phyloP scores from a whole-genome alignment of 1,140 invertebrate species.

The Thaumetopoea pityocampa region DNA sequence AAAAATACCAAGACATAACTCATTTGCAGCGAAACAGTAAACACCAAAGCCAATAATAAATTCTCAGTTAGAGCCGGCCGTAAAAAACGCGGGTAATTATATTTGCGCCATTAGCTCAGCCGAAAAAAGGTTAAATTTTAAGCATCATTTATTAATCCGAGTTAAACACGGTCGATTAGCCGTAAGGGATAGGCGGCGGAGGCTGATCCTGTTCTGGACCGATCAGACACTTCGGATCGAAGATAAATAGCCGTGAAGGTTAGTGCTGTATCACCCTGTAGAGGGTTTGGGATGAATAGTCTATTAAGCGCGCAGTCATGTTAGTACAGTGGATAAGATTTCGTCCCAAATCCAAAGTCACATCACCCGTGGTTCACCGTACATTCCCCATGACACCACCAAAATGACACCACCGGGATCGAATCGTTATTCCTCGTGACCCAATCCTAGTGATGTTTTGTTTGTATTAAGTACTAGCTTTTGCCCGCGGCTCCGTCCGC shows the following conservation, averaged over 20 bases:
- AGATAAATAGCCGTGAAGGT: conserved; percentile 19
- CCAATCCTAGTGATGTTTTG: too few relatives aligned
- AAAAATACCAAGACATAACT: conserved; percentile 17
- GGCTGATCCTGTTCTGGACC: conserved; percentile 1
- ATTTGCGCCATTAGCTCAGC: conserved; percentile 51
- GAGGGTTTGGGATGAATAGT: conserved; percentile 5
- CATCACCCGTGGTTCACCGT: too few relatives aligned
- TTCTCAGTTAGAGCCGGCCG: conserved; percentile 29
- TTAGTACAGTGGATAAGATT: too few relatives aligned
- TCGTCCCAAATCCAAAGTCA: too few relatives aligned
- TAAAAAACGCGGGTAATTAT: conserved; percentile 55
- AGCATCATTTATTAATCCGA: conserved; percentile 61
- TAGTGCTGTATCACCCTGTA: conserved; percentile 16
- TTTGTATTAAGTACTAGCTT: too few relatives aligned
- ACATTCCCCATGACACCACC: too few relatives aligned
- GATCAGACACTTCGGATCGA: conserved; percentile 16
- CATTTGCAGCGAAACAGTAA: conserved; percentile 15
- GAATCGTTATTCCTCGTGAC: too few relatives aligned
- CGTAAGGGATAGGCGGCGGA: conserved; percentile 36
- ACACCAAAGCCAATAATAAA: conserved; percentile 36
- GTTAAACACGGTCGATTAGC: conserved; percentile 44
- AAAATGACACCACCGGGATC: too few relatives aligned
- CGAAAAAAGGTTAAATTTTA: conserved; percentile 66
- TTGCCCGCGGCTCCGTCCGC: too few relatives aligned
- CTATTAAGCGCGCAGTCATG: too few relatives aligned